Evolutionary conservation across 2,888 invertebrate genomes (phyloP).

Genomic region (Trichopoda pennipes): DNA sequence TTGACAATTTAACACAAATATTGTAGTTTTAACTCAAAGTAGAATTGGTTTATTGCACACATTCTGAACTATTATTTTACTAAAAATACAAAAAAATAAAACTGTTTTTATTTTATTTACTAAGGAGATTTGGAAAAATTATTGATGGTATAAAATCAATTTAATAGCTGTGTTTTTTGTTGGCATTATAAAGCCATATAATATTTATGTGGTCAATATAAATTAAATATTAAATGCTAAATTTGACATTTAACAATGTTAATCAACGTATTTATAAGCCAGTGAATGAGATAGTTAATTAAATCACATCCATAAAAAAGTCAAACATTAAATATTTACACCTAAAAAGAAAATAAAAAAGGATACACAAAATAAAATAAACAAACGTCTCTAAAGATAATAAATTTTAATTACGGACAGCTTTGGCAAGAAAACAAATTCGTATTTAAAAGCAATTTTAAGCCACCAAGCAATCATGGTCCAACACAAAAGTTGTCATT

Average conservation of each 20-base stretch:
- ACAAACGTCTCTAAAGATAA: background rate
- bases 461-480: background rate
- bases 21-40: too few species aligned
- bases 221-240: slow-evolving; percentile 13
- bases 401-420: slow-evolving; percentile 6
- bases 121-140: too few species aligned
- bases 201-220: slow-evolving; percentile 20
- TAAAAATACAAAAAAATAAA: too few species aligned
- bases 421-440: background rate
- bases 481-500: slow-evolving; percentile 1
- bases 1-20: too few species aligned
- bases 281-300: slow-evolving; percentile 29
- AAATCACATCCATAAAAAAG: slow-evolving; percentile 18
- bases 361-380: background rate
- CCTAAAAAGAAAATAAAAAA: too few species aligned
- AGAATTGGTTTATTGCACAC: too few species aligned
- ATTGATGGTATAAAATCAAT: background rate
- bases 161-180: background rate
- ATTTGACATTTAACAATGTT: slow-evolving; percentile 47
- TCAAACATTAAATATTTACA: slow-evolving; percentile 16
- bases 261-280: slow-evolving; percentile 31
- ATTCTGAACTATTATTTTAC: too few species aligned
- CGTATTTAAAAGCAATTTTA: background rate
- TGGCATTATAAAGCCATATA: background rate
- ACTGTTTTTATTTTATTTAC: too few species aligned